phyloP scores from a whole-genome alignment of 1,140 invertebrate species.

The Rhagoletis pomonella region DNA sequence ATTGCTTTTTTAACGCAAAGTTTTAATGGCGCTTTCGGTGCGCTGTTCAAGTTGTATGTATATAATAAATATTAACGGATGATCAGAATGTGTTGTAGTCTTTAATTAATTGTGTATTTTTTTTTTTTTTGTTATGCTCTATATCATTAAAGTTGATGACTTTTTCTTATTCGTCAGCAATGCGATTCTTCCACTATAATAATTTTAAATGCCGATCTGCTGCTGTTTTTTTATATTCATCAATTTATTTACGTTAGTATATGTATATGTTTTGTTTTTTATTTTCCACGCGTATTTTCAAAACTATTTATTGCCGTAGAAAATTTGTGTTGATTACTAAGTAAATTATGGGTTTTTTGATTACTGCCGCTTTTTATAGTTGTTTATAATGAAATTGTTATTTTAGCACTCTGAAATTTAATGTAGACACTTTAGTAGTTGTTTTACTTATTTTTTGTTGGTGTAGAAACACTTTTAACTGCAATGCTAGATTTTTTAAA shows the following conservation, averaged over 20 bases:
- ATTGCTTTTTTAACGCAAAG: neutral
- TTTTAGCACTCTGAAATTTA: neutral
- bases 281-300: conserved; percentile 1
- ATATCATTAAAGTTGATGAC: conserved; percentile 1
- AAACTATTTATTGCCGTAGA: neutral
- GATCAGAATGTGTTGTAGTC: neutral
- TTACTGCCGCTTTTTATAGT: neutral
- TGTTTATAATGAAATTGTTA: neutral
- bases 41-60: neutral
- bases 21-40: neutral
- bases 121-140: neutral
- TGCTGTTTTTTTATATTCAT: neutral
- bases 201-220: neutral
- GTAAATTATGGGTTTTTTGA: neutral
- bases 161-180: neutral
- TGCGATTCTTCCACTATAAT: neutral
- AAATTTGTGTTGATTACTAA: conserved; percentile 9
- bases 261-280: neutral
- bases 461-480: neutral
- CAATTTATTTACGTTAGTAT: neutral
- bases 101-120: conserved; percentile 9
- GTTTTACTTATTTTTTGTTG: too few species aligned
- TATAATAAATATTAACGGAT: neutral
- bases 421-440: neutral
- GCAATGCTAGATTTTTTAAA: neutral